These are phyloP conservation scores for Heliconius hortense DNA, from an alignment of 2,888 invertebrate genomes.

Conservation along the genomic window DNA sequence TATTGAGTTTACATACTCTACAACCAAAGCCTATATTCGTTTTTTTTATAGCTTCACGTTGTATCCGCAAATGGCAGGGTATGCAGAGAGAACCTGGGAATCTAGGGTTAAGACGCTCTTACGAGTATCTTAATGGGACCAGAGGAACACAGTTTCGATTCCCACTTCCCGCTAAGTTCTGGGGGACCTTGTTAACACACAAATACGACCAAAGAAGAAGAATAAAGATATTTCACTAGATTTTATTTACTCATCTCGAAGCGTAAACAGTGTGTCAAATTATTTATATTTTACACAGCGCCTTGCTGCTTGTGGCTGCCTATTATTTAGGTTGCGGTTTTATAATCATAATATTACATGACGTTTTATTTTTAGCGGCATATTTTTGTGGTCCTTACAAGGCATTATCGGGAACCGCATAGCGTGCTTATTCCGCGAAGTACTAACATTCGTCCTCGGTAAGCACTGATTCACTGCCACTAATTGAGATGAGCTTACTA, in stretches of 20 bases:
- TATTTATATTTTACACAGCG: background rate
- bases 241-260: background rate
- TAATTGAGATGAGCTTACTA: constrained; percentile 69
- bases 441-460: constrained; percentile 41
- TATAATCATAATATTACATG: constrained; percentile 26
- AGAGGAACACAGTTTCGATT: too few species aligned
- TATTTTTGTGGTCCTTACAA: constrained; percentile 43
- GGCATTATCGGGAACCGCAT: constrained; percentile 56
- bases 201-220: background rate
- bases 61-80: too few species aligned
- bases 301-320: background rate
- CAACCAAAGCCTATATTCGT: background rate
- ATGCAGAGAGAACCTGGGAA: too few species aligned
- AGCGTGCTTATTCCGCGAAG: constrained; percentile 58
- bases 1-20: background rate
- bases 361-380: constrained; percentile 40
- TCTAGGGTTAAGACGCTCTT: too few species aligned
- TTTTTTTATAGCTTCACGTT: too few species aligned
- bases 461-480: constrained; percentile 60
- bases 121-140: too few species aligned
- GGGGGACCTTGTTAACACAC: background rate
- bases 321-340: constrained; percentile 31
- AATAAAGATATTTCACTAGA: background rate
- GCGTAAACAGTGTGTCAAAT: constrained; percentile 3
- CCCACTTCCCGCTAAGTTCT: too few species aligned